Evolutionary conservation across 2,888 invertebrate species (phyloP).

Genomic region (Brenthis hecate): DNA sequence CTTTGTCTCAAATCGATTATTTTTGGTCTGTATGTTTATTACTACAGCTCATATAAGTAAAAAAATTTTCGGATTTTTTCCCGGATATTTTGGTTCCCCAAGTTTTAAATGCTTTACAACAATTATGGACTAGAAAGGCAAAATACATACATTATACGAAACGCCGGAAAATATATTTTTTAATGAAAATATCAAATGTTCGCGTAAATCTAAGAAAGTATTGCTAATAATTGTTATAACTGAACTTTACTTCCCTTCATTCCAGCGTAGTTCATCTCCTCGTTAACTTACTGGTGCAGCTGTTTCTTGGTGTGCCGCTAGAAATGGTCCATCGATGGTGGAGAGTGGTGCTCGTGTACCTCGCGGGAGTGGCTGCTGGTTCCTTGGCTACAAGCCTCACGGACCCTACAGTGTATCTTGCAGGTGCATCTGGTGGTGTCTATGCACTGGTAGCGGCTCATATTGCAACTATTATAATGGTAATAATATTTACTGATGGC

Average conservation of each 20-base stretch:
- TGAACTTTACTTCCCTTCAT: slow-evolving; percentile 16
- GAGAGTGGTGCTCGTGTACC: slow-evolving; percentile 92
- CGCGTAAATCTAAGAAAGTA: too few species aligned
- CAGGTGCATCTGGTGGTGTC: slow-evolving; percentile 97
- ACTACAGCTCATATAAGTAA: too few species aligned
- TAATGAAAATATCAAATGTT: too few species aligned
- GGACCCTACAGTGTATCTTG: slow-evolving; percentile 90
- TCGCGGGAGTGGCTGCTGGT: slow-evolving; percentile 92
- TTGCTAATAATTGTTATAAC: neutral
- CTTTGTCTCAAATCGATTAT: too few species aligned
- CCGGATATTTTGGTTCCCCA: too few species aligned
- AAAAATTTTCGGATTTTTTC: too few species aligned
- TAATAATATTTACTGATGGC: slow-evolving; percentile 57
- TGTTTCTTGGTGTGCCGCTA: slow-evolving; percentile 95
- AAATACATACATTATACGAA: too few species aligned
- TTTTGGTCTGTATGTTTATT: too few species aligned
- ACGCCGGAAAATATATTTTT: too few species aligned
- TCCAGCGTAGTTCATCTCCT: slow-evolving; percentile 91
- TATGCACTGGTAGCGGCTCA: slow-evolving; percentile 97
- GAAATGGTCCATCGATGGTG: slow-evolving; percentile 99
- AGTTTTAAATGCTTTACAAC: too few species aligned
- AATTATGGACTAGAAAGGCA: too few species aligned
- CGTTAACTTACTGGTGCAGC: slow-evolving; percentile 95
- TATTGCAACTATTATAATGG: slow-evolving; percentile 94
- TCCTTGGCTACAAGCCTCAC: slow-evolving; percentile 91